Evolutionary conservation across 2,797 vertebrate species (phyloP).

Genomic region (Coreius guichenoti): DNA sequence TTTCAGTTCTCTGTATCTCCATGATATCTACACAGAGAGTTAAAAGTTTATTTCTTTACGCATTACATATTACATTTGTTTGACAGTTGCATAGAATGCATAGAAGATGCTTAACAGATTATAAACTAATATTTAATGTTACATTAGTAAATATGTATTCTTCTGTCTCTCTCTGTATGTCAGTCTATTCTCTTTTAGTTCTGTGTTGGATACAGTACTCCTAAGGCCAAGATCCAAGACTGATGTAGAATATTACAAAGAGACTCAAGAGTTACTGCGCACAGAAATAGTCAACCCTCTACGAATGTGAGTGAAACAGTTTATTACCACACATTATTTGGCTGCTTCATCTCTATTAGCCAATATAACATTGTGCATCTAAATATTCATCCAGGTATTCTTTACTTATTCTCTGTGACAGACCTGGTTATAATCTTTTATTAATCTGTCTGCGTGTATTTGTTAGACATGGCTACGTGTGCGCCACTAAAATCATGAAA

Average conservation of each 20-base stretch:
- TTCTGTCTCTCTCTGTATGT: constrained; percentile 27
- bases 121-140: background rate
- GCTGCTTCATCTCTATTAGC: background rate
- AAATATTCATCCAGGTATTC: background rate
- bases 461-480: constrained; percentile 94
- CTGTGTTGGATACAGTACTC: constrained; percentile 95
- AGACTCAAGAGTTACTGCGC: constrained; percentile 94
- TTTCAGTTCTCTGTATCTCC: background rate
- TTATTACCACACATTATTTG: background rate
- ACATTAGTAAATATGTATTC: background rate
- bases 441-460: constrained; percentile 23
- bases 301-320: constrained; percentile 87
- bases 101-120: background rate
- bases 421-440: background rate
- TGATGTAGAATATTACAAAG: constrained; percentile 97
- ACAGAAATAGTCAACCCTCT: constrained; percentile 98
- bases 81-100: background rate
- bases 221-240: constrained; percentile 95
- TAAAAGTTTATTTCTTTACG: background rate
- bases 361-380: background rate
- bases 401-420: background rate
- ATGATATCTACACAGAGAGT: background rate
- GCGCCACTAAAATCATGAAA: constrained; percentile 99
- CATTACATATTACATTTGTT: background rate
- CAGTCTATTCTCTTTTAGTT: constrained; percentile 98